Evolutionary conservation across 2,113 vertebrate genomes (phyloP).

Genomic region (Oophaga pumilio): DNA sequence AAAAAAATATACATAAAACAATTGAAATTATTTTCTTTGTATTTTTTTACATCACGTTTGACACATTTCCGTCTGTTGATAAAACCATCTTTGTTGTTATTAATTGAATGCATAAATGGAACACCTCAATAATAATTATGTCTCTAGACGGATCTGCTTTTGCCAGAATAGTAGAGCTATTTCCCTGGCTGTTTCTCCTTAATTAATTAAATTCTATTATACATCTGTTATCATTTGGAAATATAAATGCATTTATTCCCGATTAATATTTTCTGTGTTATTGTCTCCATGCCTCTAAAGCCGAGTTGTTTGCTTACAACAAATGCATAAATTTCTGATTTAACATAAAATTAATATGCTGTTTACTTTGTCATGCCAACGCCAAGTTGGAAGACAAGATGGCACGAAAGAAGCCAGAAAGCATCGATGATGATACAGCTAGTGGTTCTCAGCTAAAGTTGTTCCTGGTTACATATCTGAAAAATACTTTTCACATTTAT

Average conservation of each 20-base stretch:
- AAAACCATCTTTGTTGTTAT: constrained; percentile 23
- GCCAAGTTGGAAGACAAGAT: not conserved
- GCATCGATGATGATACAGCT: not conserved
- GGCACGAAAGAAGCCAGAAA: not conserved
- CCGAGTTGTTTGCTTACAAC: not conserved
- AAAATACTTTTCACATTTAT: not conserved
- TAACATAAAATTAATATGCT: not conserved
- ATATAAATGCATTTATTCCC: constrained; percentile 11
- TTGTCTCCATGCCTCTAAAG: not conserved
- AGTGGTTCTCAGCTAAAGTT: not conserved
- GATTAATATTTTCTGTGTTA: constrained; percentile 23
- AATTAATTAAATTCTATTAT: constrained; percentile 34
- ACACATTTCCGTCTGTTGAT: not conserved
- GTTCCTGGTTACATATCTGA: not conserved
- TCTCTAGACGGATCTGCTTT: not conserved
- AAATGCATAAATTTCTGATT: not conserved
- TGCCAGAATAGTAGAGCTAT: constrained; percentile 14
- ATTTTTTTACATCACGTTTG: not conserved
- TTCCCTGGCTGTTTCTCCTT: constrained; percentile 16
- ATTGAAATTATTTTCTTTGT: not conserved
- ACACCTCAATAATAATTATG: constrained; percentile 21
- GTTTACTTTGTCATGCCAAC: not conserved
- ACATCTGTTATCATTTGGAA: constrained; percentile 32
- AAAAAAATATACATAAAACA: not conserved
- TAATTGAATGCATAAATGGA: constrained; percentile 32